Evolutionary conservation across 2,113 vertebrate species (phyloP).

Genomic region (Chaetops frenatus): DNA sequence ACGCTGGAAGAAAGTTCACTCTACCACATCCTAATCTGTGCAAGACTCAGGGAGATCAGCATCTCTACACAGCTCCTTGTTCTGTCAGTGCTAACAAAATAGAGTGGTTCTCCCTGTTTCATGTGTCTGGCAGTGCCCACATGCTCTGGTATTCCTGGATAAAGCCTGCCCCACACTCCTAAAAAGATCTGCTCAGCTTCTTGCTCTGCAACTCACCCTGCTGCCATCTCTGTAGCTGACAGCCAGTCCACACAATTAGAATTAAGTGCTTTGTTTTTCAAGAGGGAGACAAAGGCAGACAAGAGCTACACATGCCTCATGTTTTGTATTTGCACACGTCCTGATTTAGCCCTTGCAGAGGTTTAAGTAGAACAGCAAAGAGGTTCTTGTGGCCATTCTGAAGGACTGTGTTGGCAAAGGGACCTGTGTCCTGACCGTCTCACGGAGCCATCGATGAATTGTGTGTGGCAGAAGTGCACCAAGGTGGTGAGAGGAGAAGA

Average conservation of each 20-base stretch:
- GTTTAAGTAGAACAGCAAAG: not conserved
- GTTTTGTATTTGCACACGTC: not conserved
- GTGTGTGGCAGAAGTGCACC: not conserved
- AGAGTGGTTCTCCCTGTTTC: not conserved
- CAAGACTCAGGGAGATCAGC: not conserved
- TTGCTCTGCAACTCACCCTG: not conserved
- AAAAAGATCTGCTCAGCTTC: not conserved
- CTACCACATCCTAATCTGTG: not conserved
- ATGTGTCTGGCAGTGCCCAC: not conserved
- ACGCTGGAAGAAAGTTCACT: accelerated
- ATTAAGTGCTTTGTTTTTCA: not conserved
- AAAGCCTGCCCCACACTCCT: not conserved
- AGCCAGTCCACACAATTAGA: not conserved
- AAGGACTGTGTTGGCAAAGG: not conserved
- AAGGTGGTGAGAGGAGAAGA: not conserved
- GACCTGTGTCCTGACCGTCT: not conserved
- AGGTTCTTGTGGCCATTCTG: not conserved
- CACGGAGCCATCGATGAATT: not conserved
- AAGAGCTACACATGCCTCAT: not conserved
- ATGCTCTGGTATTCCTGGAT: not conserved
- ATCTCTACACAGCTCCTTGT: not conserved
- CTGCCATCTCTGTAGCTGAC: not conserved
- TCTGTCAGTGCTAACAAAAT: not conserved
- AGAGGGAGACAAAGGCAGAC: not conserved
- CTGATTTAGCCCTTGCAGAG: not conserved